Evolutionary conservation across 2,888 invertebrate species (phyloP).

Genomic region (Mimas tiliae): DNA sequence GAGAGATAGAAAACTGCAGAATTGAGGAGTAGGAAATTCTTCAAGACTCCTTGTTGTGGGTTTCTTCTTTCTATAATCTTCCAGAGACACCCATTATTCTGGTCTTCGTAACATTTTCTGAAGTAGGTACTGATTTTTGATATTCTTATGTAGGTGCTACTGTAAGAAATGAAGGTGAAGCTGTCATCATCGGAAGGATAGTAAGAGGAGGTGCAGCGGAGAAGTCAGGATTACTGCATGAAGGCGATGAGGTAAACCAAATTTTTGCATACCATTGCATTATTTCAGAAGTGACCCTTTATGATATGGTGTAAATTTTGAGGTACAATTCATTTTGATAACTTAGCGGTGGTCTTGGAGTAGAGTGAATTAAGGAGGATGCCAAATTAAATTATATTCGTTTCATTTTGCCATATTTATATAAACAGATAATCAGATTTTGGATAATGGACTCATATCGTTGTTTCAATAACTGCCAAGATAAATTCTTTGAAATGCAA

Average conservation of each 20-base stretch:
- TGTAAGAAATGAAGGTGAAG: constrained; percentile 96
- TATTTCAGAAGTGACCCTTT: background rate
- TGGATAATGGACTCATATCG: no score
- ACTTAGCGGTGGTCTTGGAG: no score
- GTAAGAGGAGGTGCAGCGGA: constrained; percentile 98
- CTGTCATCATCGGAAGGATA: constrained; percentile 97
- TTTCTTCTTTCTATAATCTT: background rate
- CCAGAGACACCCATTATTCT: background rate
- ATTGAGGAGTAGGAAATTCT: no score
- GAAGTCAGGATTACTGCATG: constrained; percentile 96
- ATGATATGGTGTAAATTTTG: background rate
- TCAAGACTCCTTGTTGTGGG: background rate
- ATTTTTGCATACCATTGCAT: constrained; percentile 14
- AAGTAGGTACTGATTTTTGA: background rate
- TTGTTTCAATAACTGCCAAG: no score
- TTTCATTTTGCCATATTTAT: no score
- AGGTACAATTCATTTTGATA: background rate
- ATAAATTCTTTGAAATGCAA: no score
- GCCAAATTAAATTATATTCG: no score
- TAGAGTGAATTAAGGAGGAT: no score
- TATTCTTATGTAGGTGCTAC: constrained; percentile 85
- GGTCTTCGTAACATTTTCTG: background rate
- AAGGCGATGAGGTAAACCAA: constrained; percentile 97
- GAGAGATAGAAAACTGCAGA: no score
- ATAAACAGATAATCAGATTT: no score